Conservation (phyloP, 2,888 invertebrate genomes). For the Acheta domesticus region DNA sequence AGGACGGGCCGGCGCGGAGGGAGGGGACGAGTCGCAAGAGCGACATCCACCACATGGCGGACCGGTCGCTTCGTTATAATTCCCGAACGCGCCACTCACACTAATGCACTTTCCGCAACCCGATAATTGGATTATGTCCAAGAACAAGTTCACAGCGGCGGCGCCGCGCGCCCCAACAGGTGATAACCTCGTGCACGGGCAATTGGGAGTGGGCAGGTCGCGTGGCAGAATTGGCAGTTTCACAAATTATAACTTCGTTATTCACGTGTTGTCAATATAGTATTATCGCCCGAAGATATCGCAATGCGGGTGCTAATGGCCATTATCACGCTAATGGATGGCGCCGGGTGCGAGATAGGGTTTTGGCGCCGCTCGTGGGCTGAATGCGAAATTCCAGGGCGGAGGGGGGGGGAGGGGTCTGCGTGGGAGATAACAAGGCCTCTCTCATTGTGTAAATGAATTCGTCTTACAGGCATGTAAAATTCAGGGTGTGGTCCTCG, state of each 20-base stretch:
- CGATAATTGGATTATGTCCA: constrained; percentile 18
- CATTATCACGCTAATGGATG: background rate
- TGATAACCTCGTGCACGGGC: background rate
- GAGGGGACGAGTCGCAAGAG: no score
- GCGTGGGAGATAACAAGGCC: no score
- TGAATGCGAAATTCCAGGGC: no score
- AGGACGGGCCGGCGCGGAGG: no score
- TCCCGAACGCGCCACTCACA: no score
- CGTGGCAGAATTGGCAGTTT: background rate
- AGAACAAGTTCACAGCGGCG: background rate
- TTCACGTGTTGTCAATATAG: background rate
- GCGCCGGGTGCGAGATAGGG: constrained; percentile 4
- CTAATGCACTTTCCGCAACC: background rate
- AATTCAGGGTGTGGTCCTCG: no score
- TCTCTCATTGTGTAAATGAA: no score
- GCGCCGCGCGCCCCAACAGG: background rate
- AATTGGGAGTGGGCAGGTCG: background rate
- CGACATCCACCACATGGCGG: no score
- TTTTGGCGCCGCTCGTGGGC: background rate
- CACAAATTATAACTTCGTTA: constrained; percentile 5
- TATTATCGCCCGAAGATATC: constrained; percentile 6
- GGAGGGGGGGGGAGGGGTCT: no score
- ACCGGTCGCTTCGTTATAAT: no score
- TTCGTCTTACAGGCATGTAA: no score
- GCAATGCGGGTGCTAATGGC: background rate